Base-by-base conservation (phyloP, 2,113 vertebrate genomes). In the Lophochroa leadbeateri region DNA sequence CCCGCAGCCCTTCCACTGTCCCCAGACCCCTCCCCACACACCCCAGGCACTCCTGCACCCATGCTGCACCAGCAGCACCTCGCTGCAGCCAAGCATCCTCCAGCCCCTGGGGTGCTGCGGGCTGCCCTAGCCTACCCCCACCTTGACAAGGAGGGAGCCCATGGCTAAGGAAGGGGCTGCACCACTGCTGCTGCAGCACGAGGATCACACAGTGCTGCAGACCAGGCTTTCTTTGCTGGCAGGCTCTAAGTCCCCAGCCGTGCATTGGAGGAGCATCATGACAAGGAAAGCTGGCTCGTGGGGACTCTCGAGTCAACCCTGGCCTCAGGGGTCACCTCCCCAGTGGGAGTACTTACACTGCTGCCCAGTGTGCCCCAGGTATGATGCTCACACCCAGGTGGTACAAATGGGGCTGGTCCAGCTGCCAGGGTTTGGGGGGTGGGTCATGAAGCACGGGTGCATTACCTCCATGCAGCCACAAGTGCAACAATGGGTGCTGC, bases 1-100 rank as follows among this genome's bases (percentile, higher is more conserved):
- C 90, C 94, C 10, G 11, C 92, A 94, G 92, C 97, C 94, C 76
- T 95, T 84, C 64, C 2, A 11, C 58, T 49, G 77, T 69, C 68
- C 49, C 79, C 1, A 2, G 60, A 52, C 17, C 28, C 31, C 28
- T 31, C 43, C 44, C 20, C 28, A 28, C 1, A 2, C 31, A 20
- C 53, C 50, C 35, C 31, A 49, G 17, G 46, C 10, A 15, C 11
- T 39, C 61, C 70, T 85, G 88, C 2, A 4, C 28, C 78, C 3
- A 2, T 1, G 3, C 17, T 64, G 15, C 41, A 27, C 23, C 79
- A n/a, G 21, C 11, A 2, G 46, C 55, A 9, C 43, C 49, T 55
- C 5, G 7, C 31, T 65, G 44, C 16, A 3, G 41, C 39, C 0
- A 4, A 60, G 50, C 41, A 46, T 41, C 44, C 53, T 63, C 55